Evolutionary conservation across 1,140 invertebrate species (phyloP), one percentile per base, ranked within the genome.

Genomic region (Meloidogyne hapla): DNA sequence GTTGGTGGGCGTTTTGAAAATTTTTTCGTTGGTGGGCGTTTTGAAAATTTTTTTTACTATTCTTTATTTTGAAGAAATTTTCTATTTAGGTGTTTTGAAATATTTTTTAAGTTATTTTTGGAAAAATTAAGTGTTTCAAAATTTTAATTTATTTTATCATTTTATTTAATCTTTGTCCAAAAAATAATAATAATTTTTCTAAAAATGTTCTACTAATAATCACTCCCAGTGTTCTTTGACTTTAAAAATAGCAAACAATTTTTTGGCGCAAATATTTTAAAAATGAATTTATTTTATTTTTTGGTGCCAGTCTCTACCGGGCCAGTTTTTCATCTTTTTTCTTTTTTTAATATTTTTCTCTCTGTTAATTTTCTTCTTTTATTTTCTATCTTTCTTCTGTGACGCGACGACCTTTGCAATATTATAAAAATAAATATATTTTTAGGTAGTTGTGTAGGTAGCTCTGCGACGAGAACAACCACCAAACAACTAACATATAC

Each of bases 291-390:
- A 56, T n/a, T n/a, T 1, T 56, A 56, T 56, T 56, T 56, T 33
- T 56, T 56, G 18, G 48, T 56, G 48, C 48, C 48, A 56, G 48
- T 56, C 48, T 56, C 48, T 56, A n/a, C 48, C 48, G 48, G 48
- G 33, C 18, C 48, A 56, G 48, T 56, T 56, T 56, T 56, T 56
- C n/a, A 6, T 5, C 13, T 15, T 18, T 18, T 5, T 13, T n/a
- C n/a, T n/a, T n/a, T n/a, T n/a, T 10, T 42, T 15, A n/a, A 18
- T n/a, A n/a, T 56, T 56, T 56, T 56, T 5, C 18, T 56, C 48
- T 56, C n/a, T 5, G 1, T n/a, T n/a, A 56, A n/a, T 8, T 56
- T 56, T 56, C n/a, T 21, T 18, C 45, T n/a, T n/a, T n/a, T n/a
- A n/a, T n/a, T n/a, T n/a, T n/a, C n/a, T n/a, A 3, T 42, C 40